Percentiles rank a stretch among this genome's conserved stretches.
Conservation (phyloP, 1,140 invertebrate species). For the Leucophenga varia region DNA sequence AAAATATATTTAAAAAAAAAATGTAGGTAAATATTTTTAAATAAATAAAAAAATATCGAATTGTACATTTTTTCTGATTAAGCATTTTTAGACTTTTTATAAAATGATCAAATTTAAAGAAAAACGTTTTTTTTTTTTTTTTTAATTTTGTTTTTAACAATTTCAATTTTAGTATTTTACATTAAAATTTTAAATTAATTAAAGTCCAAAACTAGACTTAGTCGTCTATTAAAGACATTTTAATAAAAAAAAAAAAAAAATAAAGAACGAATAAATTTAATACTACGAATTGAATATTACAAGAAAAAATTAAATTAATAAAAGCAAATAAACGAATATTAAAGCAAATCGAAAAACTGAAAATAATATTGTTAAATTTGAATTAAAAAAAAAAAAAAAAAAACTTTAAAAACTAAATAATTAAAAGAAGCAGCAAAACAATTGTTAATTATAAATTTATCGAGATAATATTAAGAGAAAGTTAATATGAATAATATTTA, state of each 20-base stretch:
- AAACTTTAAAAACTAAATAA: too few species aligned
- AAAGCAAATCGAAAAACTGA: too few species aligned
- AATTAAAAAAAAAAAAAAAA: too few species aligned
- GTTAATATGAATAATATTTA: too few species aligned
- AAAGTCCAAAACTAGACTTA: not conserved
- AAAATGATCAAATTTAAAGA: not conserved
- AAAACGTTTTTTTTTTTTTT: not conserved
- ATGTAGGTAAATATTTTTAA: not conserved
- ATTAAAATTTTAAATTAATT: not conserved
- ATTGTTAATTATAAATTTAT: too few species aligned
- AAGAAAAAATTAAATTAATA: too few species aligned
- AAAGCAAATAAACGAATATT: too few species aligned
- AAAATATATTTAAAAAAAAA: constrained; percentile 1
- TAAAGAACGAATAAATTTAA: too few species aligned
- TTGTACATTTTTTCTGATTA: not conserved
- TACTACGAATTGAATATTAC: too few species aligned
- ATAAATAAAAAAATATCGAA: constrained; percentile 1
- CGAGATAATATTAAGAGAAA: too few species aligned
- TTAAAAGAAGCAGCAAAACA: too few species aligned
- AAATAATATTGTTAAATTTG: too few species aligned
- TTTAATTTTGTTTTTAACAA: not conserved
- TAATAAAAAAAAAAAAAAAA: constrained; percentile 1
- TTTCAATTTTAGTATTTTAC: not conserved
- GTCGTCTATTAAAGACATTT: not conserved
- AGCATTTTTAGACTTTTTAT: not conserved